Base-by-base conservation (phyloP, 2,797 vertebrate species). In the Varecia variegata region DNA sequence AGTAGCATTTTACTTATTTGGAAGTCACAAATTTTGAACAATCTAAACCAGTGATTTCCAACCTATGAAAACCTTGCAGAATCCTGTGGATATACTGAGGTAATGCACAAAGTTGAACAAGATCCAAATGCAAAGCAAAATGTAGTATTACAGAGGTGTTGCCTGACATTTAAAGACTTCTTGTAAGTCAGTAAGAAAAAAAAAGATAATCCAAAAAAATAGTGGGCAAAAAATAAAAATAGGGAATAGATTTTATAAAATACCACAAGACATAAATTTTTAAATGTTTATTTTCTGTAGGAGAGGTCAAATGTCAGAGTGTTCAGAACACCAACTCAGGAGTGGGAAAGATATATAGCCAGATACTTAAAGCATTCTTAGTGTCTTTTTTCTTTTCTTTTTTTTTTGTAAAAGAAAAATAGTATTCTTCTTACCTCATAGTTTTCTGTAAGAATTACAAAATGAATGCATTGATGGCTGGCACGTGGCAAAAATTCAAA, bases 181-280 rank as follows among this genome's bases (percentile, higher is more conserved):
- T 52, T 92, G 52, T 32, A 85, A 86, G 74, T 82, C 45, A 87
- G 18, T 50, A 92, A 88, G 20, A 88, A 93, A 94, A 90, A 50
- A 81, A 67, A 65, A 13, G 17, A 18, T 43, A 17, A 17, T 80
- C 21, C 50, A 40, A 71, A 87, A 81, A 38, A n/a, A 30, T 12
- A 54, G 27, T 73, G 14, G 77, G 43, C 50, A 56, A 85, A 50
- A 68, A 84, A 30, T 76, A 68, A 2, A 84, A 70, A 17, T 52
- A 30, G 1, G 27, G 67, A 93, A 71, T 40, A 79, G 21, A 27
- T 89, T 65, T 92, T 79, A 20, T 70, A 68, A 93, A 94, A 95
- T 79, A 45, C 9, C 47, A 86, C 38, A 82, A 15, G 20, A 52
- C 71, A 88, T 38, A 25, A 58, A 56, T 65, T 77, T 91, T 80